These are phyloP conservation scores for Danaus chrysippus DNA, from an alignment of 2,888 invertebrate species.

Conservation along the genomic window DNA sequence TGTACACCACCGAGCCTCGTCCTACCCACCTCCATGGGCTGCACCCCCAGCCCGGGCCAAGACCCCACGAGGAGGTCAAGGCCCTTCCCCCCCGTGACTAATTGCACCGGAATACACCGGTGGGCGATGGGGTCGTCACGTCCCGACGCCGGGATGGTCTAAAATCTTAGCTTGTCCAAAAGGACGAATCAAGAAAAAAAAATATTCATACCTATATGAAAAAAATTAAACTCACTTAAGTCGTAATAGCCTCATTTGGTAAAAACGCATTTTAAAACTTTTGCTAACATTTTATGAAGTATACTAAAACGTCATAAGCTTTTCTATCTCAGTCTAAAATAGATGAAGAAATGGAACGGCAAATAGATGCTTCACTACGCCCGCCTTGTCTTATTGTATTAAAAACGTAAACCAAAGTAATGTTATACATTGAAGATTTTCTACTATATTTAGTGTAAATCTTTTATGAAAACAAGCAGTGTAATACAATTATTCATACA, in stretches of 20 bases:
- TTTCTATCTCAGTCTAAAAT: conserved; percentile 27
- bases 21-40: no score
- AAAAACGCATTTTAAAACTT: conserved; percentile 5
- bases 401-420: neutral
- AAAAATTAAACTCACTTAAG: no score
- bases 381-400: conserved; percentile 12
- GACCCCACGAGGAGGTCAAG: no score
- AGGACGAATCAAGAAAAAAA: no score
- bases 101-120: no score
- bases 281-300: conserved; percentile 22
- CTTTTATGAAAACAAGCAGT: conserved; percentile 37
- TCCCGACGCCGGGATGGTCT: no score
- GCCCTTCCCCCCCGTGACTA: no score
- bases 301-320: conserved; percentile 29
- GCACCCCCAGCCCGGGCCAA: no score
- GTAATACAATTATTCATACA: conserved; percentile 30
- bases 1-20: no score
- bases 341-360: conserved; percentile 20
- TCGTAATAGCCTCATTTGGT: neutral
- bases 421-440: conserved; percentile 24
- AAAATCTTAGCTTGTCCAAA: no score
- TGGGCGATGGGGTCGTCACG: no score
- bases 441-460: neutral
- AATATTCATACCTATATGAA: no score
- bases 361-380: conserved; percentile 17